Evolutionary conservation across 2,797 vertebrate species (phyloP).

Genomic region (Phylloscopus collybita): DNA sequence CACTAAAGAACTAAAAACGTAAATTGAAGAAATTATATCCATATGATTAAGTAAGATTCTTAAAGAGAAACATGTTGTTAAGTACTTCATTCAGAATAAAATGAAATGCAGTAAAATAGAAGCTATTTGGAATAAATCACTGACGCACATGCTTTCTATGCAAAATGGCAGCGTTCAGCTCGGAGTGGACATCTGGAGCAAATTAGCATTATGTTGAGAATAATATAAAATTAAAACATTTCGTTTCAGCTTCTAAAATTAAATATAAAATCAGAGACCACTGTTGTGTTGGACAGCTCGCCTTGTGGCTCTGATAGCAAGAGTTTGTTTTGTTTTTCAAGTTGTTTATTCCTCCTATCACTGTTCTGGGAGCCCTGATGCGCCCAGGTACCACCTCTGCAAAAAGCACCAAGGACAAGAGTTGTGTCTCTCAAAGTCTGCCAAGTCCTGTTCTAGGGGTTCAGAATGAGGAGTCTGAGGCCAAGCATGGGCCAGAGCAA

Average conservation of each 20-base stretch:
- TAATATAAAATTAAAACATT: conserved; percentile 81
- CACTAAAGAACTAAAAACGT: conserved; percentile 85
- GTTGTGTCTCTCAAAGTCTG: background rate
- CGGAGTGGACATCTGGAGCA: conserved; percentile 67
- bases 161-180: conserved; percentile 61
- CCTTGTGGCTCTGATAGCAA: conserved; percentile 37
- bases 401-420: background rate
- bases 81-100: conserved; percentile 84
- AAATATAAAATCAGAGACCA: conserved; percentile 72
- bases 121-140: conserved; percentile 86
- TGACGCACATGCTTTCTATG: conserved; percentile 88
- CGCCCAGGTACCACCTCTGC: background rate
- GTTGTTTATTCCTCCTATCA: conserved; percentile 9
- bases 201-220: conserved; percentile 79
- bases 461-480: background rate
- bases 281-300: conserved; percentile 58
- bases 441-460: background rate
- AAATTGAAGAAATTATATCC: conserved; percentile 90
- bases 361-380: background rate
- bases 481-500: background rate
- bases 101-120: conserved; percentile 84
- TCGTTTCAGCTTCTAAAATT: conserved; percentile 77
- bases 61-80: conserved; percentile 85
- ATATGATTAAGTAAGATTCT: conserved; percentile 88
- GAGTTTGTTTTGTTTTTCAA: conserved; percentile 22